These are phyloP conservation scores for Meteorus sp. DNA, from an alignment of 1,140 invertebrate genomes.

Conservation along the genomic window DNA sequence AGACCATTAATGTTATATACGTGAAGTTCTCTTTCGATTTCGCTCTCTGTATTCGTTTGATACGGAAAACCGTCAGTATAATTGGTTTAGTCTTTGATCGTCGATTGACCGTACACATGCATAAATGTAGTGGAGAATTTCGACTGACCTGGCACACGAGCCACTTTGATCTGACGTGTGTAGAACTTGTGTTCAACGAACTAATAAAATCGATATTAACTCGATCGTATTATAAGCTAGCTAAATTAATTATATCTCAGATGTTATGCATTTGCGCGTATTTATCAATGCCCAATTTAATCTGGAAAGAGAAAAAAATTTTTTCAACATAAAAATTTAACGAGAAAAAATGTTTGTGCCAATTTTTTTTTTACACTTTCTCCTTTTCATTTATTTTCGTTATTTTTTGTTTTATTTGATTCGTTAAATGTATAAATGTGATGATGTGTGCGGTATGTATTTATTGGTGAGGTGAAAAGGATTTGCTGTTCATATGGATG, in stretches of 20 bases:
- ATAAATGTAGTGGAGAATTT: conserved; percentile 18
- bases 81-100: conserved; percentile 20
- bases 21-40: too few species aligned
- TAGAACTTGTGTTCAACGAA: background rate
- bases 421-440: too few species aligned
- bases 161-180: conserved; percentile 14
- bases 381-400: too few species aligned
- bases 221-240: background rate
- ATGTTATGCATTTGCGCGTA: background rate
- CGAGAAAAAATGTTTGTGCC: too few species aligned
- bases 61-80: conserved; percentile 15
- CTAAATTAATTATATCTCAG: background rate
- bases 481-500: background rate
- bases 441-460: too few species aligned
- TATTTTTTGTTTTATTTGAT: too few species aligned
- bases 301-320: too few species aligned
- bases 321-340: too few species aligned
- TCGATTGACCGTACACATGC: conserved; percentile 19
- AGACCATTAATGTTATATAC: background rate
- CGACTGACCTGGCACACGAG: conserved; percentile 14
- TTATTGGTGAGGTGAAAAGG: background rate
- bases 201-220: conserved; percentile 9
- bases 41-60: background rate
- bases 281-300: background rate
- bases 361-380: too few species aligned